Percentiles rank a stretch among this genome's conserved stretches.
Conservation (phyloP, 2,797 vertebrate species). For the Bucorvus abyssinicus region DNA sequence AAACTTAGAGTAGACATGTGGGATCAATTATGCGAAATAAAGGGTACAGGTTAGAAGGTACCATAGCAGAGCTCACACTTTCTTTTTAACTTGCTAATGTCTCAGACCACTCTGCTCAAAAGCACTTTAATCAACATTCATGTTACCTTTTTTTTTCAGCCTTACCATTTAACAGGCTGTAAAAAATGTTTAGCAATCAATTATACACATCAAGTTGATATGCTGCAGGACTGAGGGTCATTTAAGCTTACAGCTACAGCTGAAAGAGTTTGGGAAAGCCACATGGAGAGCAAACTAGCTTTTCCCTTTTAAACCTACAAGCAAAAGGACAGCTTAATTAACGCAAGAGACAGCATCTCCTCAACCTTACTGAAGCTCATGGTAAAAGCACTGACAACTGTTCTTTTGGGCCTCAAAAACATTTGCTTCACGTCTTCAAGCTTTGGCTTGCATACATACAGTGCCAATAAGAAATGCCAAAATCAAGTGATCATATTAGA, state of each 20-base stretch:
- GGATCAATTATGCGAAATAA: constrained; percentile 88
- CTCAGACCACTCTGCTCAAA: constrained; percentile 89
- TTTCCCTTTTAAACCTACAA: constrained; percentile 2
- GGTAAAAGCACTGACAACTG: not conserved
- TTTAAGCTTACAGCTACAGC: constrained; percentile 62
- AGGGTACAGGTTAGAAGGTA: constrained; percentile 82
- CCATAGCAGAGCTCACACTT: constrained; percentile 81
- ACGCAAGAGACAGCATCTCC: not conserved
- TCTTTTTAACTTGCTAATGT: constrained; percentile 89
- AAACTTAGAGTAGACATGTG: constrained; percentile 79
- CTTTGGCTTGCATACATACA: not conserved
- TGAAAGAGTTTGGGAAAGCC: constrained; percentile 53
- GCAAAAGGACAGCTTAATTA: constrained; percentile 38
- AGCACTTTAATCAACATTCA: constrained; percentile 90
- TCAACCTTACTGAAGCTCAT: not conserved
- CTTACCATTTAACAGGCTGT: constrained; percentile 84
- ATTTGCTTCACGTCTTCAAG: not conserved
- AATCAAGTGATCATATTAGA: constrained; percentile 48
- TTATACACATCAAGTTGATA: constrained; percentile 86
- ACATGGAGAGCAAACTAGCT: constrained; percentile 16
- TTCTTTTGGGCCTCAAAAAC: not conserved
- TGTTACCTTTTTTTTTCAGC: constrained; percentile 80
- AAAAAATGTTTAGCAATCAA: constrained; percentile 90
- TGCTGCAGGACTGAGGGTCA: constrained; percentile 81
- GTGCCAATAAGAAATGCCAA: not conserved